Base-by-base conservation (phyloP, 23 tunicate genomes). In the Ascidia mentula region DNA sequence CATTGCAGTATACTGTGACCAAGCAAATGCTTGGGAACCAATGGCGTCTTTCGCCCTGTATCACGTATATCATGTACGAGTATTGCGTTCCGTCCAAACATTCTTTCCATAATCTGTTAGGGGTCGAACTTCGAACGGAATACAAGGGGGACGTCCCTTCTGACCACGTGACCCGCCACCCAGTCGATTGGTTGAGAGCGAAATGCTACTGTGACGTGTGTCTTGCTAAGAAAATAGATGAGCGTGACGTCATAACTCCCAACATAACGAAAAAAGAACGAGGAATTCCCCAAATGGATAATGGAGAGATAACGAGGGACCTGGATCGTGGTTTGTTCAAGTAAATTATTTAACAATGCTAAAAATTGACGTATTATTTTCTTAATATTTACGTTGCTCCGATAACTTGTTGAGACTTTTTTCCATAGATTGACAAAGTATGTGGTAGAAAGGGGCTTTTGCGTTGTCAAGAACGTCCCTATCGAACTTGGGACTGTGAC, bases 151-250 rank as follows among this genome's bases (percentile, higher is more conserved):
- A 53, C 28, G 13, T 53, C 24, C 24, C 24, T 20, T 31, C 74
- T 2, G 39, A 34, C 74, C 89, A 85, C 89, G 79, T 65, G 69
- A 71, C 89, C 18, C 28, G 34, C 4, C 72, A 75, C 28, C 70
- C 77, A 31, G 37, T 45, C 12, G 79, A 70, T 36, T 85, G 89
- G 89, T 45, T 85, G 45, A 34, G 77, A 6, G 69, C 73, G 36
- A 79, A 85, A n/a, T 85, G 89, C 73, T 69, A 72, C 53, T 85
- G 89, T 40, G 82, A 70, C 37, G 31, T 32, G 30, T 78, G 89
- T 42, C 36, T 85, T 35, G 59, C 72, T 13, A n/a, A 45, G 18
- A 36, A 78, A 45, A 77, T 85, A 1, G 13, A n/a, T 1, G 31
- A 77, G 46, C 69, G 69, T 45, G 81, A 77, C 38, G 81, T 77